Percentiles rank a stretch among this genome's conserved stretches.
These are phyloP conservation scores for Clarias macrocephalus DNA, from an alignment of 2,113 vertebrate genomes.

Conservation along the genomic window DNA sequence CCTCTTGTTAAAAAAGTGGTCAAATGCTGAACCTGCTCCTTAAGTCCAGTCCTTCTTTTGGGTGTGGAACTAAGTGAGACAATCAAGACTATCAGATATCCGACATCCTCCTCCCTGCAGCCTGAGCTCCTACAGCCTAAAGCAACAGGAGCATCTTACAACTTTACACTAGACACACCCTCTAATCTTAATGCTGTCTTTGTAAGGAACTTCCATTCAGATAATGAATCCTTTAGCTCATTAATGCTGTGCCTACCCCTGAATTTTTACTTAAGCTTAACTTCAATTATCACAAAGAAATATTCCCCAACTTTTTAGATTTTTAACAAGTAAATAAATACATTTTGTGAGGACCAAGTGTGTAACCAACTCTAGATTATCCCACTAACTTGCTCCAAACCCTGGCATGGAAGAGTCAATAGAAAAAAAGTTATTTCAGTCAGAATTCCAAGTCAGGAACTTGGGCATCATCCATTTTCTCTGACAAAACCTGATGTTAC, in stretches of 20 bases:
- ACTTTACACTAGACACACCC: background rate
- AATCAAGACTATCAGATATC: slow-evolving; percentile 27
- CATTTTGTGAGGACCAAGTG: background rate
- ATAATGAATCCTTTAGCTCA: background rate
- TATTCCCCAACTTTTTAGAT: background rate
- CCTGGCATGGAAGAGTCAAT: background rate
- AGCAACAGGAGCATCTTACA: background rate
- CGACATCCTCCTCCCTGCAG: background rate
- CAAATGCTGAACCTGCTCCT: background rate
- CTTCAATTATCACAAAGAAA: background rate
- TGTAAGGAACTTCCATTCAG: background rate
- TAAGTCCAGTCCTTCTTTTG: slow-evolving; percentile 6
- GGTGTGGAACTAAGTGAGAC: slow-evolving; percentile 1
- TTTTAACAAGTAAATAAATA: background rate
- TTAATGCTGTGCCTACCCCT: no score
- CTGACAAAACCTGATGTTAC: background rate
- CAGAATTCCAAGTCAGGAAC: background rate
- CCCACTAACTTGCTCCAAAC: background rate
- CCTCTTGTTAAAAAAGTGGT: background rate
- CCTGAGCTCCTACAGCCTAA: background rate
- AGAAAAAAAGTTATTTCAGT: background rate
- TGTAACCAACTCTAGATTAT: background rate
- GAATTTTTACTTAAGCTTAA: no score
- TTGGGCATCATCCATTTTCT: background rate
- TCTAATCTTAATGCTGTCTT: background rate